Conservation (phyloP, 2,888 invertebrate species). For the Polietes domitor region DNA sequence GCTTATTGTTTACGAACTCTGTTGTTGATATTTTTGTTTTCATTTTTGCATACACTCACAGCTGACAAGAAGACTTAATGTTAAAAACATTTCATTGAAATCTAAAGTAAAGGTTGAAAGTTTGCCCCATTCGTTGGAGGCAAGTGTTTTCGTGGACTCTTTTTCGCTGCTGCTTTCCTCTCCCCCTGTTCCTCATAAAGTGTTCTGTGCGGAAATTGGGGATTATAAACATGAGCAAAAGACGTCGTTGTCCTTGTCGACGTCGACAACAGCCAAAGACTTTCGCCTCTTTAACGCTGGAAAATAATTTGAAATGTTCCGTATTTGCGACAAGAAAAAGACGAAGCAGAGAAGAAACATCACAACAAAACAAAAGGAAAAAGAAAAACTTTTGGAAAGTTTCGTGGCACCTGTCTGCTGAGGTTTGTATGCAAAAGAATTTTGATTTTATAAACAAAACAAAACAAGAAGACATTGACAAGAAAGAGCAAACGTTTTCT, state of each 20-base stretch:
- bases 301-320: constrained; percentile 19
- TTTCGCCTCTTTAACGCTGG: neutral
- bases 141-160: neutral
- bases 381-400: constrained; percentile 9
- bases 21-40: constrained; percentile 16
- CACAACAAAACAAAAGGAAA: neutral
- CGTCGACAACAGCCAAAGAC: neutral
- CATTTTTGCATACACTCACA: constrained; percentile 1
- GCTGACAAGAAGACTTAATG: constrained; percentile 14
- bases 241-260: neutral
- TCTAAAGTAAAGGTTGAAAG: constrained; percentile 22
- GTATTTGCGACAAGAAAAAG: neutral
- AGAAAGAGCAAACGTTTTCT: constrained; percentile 6
- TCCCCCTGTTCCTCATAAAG: neutral
- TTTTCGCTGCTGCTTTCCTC: neutral
- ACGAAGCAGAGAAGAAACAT: neutral
- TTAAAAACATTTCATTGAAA: constrained; percentile 23
- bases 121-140: neutral
- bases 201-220: neutral
- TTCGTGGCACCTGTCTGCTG: constrained; percentile 42
- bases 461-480: neutral
- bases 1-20: constrained; percentile 10
- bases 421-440: constrained; percentile 14
- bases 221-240: neutral
- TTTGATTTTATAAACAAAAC: constrained; percentile 16